Percentiles rank a stretch among this genome's conserved stretches.
These are phyloP conservation scores for Monomorium pharaonis DNA, from an alignment of 1,140 invertebrate genomes.

Conservation along the genomic window DNA sequence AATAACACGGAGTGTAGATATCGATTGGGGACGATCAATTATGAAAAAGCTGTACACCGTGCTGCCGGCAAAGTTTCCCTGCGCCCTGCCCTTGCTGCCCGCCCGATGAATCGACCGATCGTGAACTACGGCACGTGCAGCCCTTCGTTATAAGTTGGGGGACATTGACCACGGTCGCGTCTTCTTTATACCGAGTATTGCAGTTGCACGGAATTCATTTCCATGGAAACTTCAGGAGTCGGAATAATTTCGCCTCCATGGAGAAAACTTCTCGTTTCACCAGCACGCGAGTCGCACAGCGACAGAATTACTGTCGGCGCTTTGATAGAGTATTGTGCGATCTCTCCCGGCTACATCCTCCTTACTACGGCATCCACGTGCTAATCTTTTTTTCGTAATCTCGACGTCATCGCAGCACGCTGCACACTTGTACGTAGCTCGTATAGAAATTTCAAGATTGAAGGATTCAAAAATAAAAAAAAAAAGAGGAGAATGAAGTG, in stretches of 20 bases:
- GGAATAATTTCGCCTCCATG: slow-evolving; percentile 6
- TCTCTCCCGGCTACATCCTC: neutral
- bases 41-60: slow-evolving; percentile 58
- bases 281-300: neutral
- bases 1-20: slow-evolving; percentile 56
- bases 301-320: neutral
- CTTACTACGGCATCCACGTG: neutral
- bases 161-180: slow-evolving; percentile 63
- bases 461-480: neutral
- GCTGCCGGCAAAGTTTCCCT: slow-evolving; percentile 55
- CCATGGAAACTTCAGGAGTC: slow-evolving; percentile 32
- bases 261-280: neutral
- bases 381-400: neutral
- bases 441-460: neutral
- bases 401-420: neutral
- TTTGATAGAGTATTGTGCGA: neutral
- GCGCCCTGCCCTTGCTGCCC: neutral
- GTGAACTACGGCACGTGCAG: slow-evolving; percentile 44
- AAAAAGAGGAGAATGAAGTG: neutral
- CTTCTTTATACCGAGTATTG: slow-evolving; percentile 29
- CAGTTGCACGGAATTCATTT: slow-evolving; percentile 14
- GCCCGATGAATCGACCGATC: slow-evolving; percentile 56
- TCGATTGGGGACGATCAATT: slow-evolving; percentile 71
- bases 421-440: neutral
- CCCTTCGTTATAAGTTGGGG: slow-evolving; percentile 11